Evolutionary conservation across 2,888 invertebrate genomes (phyloP).

Genomic region (Acrocera orbiculus): DNA sequence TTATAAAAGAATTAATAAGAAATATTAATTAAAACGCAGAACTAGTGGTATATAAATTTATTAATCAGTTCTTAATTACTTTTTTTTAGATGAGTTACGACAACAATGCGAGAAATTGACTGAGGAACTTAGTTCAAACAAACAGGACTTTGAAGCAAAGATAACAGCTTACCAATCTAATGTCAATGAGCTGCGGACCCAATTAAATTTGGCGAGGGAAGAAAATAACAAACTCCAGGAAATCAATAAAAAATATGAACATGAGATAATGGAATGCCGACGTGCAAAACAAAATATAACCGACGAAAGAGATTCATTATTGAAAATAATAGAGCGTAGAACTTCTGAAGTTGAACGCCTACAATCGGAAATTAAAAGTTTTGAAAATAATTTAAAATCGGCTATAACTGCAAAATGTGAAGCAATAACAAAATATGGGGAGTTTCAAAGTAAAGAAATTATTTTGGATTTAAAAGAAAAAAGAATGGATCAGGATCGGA

Average conservation of each 20-base stretch:
- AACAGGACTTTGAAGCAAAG: conserved; percentile 44
- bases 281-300: conserved; percentile 50
- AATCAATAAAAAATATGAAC: conserved; percentile 43
- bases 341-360: conserved; percentile 56
- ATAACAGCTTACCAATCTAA: conserved; percentile 43
- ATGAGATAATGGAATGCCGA: conserved; percentile 46
- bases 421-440: conserved; percentile 60
- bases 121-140: conserved; percentile 40
- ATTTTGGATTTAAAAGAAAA: conserved; percentile 66
- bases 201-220: conserved; percentile 41
- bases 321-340: conserved; percentile 51
- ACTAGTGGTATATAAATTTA: no score
- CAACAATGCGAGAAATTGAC: conserved; percentile 36
- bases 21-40: no score
- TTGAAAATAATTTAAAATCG: conserved; percentile 55
- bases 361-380: conserved; percentile 45
- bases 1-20: no score
- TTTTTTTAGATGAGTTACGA: conserved; percentile 41
- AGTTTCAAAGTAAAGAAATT: conserved; percentile 62
- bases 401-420: conserved; percentile 71
- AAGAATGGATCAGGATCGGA: conserved; percentile 65
- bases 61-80: no score
- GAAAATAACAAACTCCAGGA: conserved; percentile 49
- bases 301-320: conserved; percentile 58
- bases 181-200: conserved; percentile 43